These are phyloP conservation scores for Pseudanteris insignis DNA, from an alignment of 2,888 invertebrate species.

Conservation along the genomic window DNA sequence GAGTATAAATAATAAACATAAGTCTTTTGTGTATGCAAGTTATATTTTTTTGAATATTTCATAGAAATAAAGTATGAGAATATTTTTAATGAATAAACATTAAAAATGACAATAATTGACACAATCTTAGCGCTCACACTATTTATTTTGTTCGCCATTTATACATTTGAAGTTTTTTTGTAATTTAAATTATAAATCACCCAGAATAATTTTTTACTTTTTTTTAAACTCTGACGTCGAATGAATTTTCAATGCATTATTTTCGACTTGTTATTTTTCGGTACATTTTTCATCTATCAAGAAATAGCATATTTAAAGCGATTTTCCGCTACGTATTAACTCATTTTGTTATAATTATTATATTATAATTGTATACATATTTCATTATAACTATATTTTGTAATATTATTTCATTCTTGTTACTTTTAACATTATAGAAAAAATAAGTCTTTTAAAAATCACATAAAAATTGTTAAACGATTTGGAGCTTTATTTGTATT, in stretches of 20 bases:
- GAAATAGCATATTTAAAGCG: conserved; percentile 57
- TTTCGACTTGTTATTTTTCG: conserved; percentile 47
- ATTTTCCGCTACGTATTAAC: conserved; percentile 57
- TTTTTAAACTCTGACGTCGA: too few relatives aligned
- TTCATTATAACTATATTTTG: conserved; percentile 40
- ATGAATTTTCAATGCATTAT: too few relatives aligned
- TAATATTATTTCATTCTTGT: conserved; percentile 42
- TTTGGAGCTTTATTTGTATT: too few relatives aligned
- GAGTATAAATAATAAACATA: too few relatives aligned
- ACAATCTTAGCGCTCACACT: conserved; percentile 48
- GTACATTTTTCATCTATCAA: conserved; percentile 51
- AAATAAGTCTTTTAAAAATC: conserved; percentile 66
- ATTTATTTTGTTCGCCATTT: conserved; percentile 55
- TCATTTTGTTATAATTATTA: conserved; percentile 49
- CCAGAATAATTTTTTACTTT: too few relatives aligned
- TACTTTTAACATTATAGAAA: conserved; percentile 62
- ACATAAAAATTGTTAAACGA: conserved; percentile 63
- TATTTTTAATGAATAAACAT: not conserved
- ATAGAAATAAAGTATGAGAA: too few relatives aligned
- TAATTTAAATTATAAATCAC: conserved; percentile 52
- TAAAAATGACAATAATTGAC: conserved; percentile 11
- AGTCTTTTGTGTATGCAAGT: too few relatives aligned
- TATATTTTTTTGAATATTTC: too few relatives aligned
- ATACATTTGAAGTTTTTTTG: conserved; percentile 57
- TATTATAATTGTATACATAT: conserved; percentile 44